A percentile compares a stretch with the other conserved stretches of the same genome.
Evolutionary conservation across 1,140 invertebrate genomes (phyloP).

Genomic region (Zophobas atratus): DNA sequence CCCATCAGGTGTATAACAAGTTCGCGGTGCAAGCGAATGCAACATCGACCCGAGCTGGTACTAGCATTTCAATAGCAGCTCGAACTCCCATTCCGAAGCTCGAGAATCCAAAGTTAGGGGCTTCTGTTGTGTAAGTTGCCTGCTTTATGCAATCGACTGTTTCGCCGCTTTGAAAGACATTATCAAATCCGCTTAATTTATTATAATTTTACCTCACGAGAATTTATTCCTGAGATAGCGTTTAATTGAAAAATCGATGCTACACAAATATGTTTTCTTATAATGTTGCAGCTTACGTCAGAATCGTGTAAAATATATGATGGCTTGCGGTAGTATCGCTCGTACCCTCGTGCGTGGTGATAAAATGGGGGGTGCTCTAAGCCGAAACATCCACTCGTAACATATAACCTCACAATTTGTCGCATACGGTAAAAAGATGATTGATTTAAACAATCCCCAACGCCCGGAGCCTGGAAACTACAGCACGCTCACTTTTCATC

Average conservation of each 20-base stretch:
- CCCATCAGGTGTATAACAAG: conserved; percentile 67
- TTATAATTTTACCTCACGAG: conserved; percentile 39
- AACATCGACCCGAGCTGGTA: conserved; percentile 47
- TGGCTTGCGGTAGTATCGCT: conserved; percentile 51
- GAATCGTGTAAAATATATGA: conserved; percentile 54
- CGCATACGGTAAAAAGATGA: conserved; percentile 58
- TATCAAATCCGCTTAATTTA: conserved; percentile 39
- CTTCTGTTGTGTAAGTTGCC: conserved; percentile 60
- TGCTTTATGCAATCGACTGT: conserved; percentile 35
- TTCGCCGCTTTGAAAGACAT: conserved; percentile 36
- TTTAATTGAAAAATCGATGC: conserved; percentile 54
- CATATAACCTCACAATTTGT: conserved; percentile 57
- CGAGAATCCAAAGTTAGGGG: conserved; percentile 60
- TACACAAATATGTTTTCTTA: conserved; percentile 48
- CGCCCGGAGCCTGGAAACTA: conserved; percentile 37
- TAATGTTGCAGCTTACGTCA: conserved; percentile 42
- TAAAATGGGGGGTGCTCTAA: conserved; percentile 49
- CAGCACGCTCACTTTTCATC: conserved; percentile 45
- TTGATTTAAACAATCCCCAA: conserved; percentile 58
- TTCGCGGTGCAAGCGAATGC: conserved; percentile 59
- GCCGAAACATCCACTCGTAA: conserved; percentile 57
- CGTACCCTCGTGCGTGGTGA: conserved; percentile 46
- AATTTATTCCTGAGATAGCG: conserved; percentile 48
- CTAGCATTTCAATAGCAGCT: conserved; percentile 57
- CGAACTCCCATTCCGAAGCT: conserved; percentile 62